These are phyloP conservation scores for Telenomus remus DNA, from an alignment of 1,140 invertebrate genomes.

Conservation along the genomic window DNA sequence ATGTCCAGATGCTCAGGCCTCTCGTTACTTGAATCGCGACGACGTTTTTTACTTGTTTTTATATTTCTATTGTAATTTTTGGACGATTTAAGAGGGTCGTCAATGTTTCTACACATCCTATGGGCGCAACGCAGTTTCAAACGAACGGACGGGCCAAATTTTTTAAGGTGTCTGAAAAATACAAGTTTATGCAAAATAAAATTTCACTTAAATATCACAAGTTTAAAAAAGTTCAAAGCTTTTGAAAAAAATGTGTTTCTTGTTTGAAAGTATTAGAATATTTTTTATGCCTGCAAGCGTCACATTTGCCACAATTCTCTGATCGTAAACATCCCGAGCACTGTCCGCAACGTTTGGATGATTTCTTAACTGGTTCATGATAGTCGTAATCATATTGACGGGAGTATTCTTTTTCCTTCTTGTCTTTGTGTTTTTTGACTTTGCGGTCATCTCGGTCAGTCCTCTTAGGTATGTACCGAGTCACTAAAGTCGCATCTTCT, in stretches of 20 bases:
- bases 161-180: slow-evolving; percentile 80
- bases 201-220: too few relatives aligned
- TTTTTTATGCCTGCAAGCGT: slow-evolving; percentile 79
- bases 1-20: slow-evolving; percentile 73
- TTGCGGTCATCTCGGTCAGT: slow-evolving; percentile 78
- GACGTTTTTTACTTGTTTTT: slow-evolving; percentile 70
- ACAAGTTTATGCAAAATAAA: too few relatives aligned
- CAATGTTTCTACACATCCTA: slow-evolving; percentile 71
- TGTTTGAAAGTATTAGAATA: background rate
- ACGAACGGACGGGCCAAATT: slow-evolving; percentile 83
- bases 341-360: slow-evolving; percentile 83
- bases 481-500: slow-evolving; percentile 88
- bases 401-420: slow-evolving; percentile 66
- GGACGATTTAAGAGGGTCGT: slow-evolving; percentile 69
- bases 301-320: slow-evolving; percentile 92
- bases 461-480: slow-evolving; percentile 84
- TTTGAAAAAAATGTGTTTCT: background rate
- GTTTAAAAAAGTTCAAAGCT: too few relatives aligned
- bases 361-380: slow-evolving; percentile 67
- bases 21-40: slow-evolving; percentile 77
- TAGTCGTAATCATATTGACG: slow-evolving; percentile 64
- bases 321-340: slow-evolving; percentile 87
- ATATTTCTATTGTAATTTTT: slow-evolving; percentile 68
- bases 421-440: slow-evolving; percentile 65
- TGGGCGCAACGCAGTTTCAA: slow-evolving; percentile 83